Evolutionary conservation across 2,113 vertebrate genomes (phyloP).

Genomic region (Penelope pileata): DNA sequence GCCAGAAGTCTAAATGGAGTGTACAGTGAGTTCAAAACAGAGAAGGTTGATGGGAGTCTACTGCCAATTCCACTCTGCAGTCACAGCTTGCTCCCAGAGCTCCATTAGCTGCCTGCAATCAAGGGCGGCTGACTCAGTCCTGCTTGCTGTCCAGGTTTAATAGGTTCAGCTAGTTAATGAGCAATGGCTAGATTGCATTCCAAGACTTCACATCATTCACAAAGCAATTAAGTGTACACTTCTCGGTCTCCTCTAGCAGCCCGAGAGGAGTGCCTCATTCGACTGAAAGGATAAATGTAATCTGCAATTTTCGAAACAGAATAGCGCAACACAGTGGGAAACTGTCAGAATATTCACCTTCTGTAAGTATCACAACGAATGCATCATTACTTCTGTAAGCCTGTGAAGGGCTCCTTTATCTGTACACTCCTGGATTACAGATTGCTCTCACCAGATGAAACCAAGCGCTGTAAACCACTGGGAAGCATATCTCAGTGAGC

Average conservation of each 20-base stretch:
- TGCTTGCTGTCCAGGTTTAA: constrained; percentile 79
- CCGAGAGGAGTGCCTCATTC: neutral
- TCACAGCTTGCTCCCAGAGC: constrained; percentile 38
- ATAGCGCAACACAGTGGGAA: neutral
- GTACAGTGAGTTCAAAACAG: constrained; percentile 50
- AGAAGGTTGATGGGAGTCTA: neutral
- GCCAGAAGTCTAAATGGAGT: constrained; percentile 15
- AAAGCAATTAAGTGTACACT: constrained; percentile 69
- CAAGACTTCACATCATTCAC: constrained; percentile 76
- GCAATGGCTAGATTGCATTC: constrained; percentile 79
- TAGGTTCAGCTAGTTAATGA: constrained; percentile 83
- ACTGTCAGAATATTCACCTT: neutral
- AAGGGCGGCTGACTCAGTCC: constrained; percentile 78
- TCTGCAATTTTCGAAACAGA: neutral
- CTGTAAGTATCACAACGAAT: neutral
- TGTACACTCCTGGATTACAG: constrained; percentile 7
- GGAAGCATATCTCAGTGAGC: constrained; percentile 35
- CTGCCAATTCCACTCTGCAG: constrained; percentile 43
- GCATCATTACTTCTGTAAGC: neutral
- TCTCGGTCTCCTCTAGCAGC: constrained; percentile 59
- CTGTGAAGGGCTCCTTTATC: neutral
- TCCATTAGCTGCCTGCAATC: constrained; percentile 57
- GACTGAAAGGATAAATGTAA: constrained; percentile 24
- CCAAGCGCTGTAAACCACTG: constrained; percentile 26
- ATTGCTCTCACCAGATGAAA: constrained; percentile 20